phyloP scores from a whole-genome alignment of 2,797 vertebrate genomes.

The Kryptopterus vitreolus region DNA sequence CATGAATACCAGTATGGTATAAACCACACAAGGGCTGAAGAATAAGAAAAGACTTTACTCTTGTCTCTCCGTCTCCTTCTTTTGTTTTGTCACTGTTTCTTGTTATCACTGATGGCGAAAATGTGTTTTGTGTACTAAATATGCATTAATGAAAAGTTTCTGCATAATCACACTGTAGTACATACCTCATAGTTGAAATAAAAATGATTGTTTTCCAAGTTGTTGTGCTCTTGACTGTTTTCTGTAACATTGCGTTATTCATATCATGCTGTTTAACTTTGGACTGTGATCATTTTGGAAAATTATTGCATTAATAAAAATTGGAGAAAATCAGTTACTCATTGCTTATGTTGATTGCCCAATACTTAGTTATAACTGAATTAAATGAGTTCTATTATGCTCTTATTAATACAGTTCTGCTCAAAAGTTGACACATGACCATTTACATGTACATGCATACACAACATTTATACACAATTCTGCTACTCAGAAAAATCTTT shows the following conservation, averaged over 20 bases:
- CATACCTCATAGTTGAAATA: not conserved
- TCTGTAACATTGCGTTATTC: not conserved
- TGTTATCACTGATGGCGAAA: not conserved
- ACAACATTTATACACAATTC: not conserved
- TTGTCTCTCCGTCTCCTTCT: not conserved
- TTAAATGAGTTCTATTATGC: not conserved
- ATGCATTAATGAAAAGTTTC: not conserved
- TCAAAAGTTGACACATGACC: no score
- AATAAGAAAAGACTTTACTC: not conserved
- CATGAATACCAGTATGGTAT: constrained; percentile 15
- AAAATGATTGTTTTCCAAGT: not conserved
- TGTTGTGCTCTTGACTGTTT: not conserved
- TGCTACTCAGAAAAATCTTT: not conserved
- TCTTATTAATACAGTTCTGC: not conserved
- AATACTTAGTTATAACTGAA: not conserved
- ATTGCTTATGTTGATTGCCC: not conserved
- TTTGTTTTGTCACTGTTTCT: not conserved
- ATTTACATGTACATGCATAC: no score
- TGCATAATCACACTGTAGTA: not conserved
- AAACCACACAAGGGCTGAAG: not conserved
- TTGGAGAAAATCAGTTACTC: not conserved
- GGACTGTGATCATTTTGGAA: not conserved
- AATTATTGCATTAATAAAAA: not conserved
- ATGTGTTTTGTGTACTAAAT: not conserved
- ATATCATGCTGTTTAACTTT: not conserved